Evolutionary conservation across 1,140 invertebrate genomes (phyloP), one percentile per base, ranked within the genome.

Genomic region (Piezodorus guildinii): DNA sequence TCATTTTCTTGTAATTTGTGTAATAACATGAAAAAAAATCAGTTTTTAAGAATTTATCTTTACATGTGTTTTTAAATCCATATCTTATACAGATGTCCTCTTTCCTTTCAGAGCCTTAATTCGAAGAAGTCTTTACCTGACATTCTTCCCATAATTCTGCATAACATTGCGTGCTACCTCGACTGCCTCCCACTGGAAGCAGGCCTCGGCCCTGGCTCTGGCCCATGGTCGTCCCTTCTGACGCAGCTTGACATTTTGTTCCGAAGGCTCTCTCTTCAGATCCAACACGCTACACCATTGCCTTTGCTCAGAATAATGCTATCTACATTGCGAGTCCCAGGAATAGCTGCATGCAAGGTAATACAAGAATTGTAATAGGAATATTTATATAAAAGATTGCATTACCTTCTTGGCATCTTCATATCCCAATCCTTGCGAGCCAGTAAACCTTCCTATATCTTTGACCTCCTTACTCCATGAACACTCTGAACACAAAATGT

Each of bases 81-180:
- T n/a, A n/a, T n/a, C n/a, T n/a, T n/a, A n/a, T n/a, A n/a, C n/a
- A n/a, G n/a, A n/a, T n/a, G n/a, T n/a, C n/a, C 12, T 39, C 1
- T 21, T 6, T 49, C 17, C 46, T 49, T 49, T 49, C 14, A 88
- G 85, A 81, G 87, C 59, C 73, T 97, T 45, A 96, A 94, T 75
- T 85, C 85, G 0, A 90, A 88, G 73, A 96, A 96, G 76, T 85
- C 85, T 1, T 72, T 97, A 54, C 86, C 91, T 3, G 91, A 94
- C 65, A 80, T 81, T 46, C 69, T 91, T 27, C 79, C 82, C 3
- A 79, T 81, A 49, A 87, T 95, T 52, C 75, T 96, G 30, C 81
- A 84, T 68, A 99, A 99, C 76, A 84, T 98, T 69, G 87, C 93
- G 2, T 87, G 84, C 71, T 98, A 98, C 76, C 79, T 98, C 72